A percentile compares a stretch with the other conserved stretches of the same genome.
Evolutionary conservation across 2,888 invertebrate genomes (phyloP).

Genomic region (Cheilosia variabilis): DNA sequence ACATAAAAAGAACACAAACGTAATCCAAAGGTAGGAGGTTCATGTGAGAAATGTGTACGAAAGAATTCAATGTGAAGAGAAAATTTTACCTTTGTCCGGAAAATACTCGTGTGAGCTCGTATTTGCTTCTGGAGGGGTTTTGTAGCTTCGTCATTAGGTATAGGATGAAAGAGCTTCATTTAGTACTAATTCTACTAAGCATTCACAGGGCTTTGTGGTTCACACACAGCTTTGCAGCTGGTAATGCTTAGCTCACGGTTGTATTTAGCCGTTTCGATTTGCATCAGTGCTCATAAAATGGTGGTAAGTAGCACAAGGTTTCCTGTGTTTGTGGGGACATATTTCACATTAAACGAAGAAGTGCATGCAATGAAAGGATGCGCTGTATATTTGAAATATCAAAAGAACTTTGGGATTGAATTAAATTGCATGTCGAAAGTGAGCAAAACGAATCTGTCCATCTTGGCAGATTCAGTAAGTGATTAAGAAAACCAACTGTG

Average conservation of each 20-base stretch:
- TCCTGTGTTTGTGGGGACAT: too few species aligned
- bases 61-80: not conserved
- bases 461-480: too few species aligned
- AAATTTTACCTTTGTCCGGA: constrained; percentile 12
- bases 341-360: too few species aligned
- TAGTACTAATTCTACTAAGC: constrained; percentile 6
- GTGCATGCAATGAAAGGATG: too few species aligned
- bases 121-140: constrained; percentile 11
- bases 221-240: not conserved
- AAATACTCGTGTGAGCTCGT: constrained; percentile 19
- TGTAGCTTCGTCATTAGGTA: not conserved
- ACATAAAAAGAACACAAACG: constrained; percentile 2
- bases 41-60: constrained; percentile 8
- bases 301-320: too few species aligned
- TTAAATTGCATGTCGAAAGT: too few species aligned
- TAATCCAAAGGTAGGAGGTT: constrained; percentile 17
- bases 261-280: not conserved
- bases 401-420: too few species aligned
- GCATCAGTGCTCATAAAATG: not conserved
- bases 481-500: too few species aligned
- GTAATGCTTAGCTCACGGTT: not conserved
- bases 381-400: too few species aligned
- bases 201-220: constrained; percentile 13
- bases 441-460: too few species aligned
- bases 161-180: not conserved